Evolutionary conservation across 2,113 vertebrate species (phyloP), one percentile per base, ranked within the genome.

Genomic region (Patagioenas fasciata): DNA sequence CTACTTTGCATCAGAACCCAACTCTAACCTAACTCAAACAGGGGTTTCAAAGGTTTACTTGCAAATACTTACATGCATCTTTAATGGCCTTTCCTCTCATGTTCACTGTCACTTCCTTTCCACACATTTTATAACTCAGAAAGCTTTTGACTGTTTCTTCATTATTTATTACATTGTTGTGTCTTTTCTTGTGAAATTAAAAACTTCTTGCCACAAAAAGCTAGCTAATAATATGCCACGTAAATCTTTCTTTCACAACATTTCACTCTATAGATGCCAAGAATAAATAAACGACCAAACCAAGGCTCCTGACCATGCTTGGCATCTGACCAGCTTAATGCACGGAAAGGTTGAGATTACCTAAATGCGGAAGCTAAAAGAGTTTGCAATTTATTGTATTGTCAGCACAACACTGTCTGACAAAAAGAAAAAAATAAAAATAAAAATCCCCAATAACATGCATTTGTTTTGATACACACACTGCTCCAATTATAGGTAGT

Each of bases 131-230:
- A 47, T 47, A 95, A 92, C 92, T 95, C 89, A 91, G 95, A 97
- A 96, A 97, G 96, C 96, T 91, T 97, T 97, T 95, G 94, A 96
- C 93, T 94, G 88, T 97, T 94, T 93, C 91, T 96, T 94, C 89
- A 93, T 97, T 97, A 97, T 96, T 97, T 97, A 97, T 96, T 92
- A 96, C 62, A 97, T 96, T 96, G 92, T 96, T 97, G 90, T 95
- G 87, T 95, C 94, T 96, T 96, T 96, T 96, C 95, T 93, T 93
- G 81, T 96, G 96, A 97, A 97, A 96, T 97, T 96, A 96, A 96
- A 94, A 95, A 96, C 80, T 94, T 93, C 93, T 95, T 92, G 85
- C 90, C 72, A 85, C 94, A 94, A 94, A 94, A 94, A 95, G 73
- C 93, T 94, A 91, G 84, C 84, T 96, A 96, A 97, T 94, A 82